phyloP scores from a whole-genome alignment of 2,797 vertebrate species.

The Typhlichthys eigenmanni region DNA sequence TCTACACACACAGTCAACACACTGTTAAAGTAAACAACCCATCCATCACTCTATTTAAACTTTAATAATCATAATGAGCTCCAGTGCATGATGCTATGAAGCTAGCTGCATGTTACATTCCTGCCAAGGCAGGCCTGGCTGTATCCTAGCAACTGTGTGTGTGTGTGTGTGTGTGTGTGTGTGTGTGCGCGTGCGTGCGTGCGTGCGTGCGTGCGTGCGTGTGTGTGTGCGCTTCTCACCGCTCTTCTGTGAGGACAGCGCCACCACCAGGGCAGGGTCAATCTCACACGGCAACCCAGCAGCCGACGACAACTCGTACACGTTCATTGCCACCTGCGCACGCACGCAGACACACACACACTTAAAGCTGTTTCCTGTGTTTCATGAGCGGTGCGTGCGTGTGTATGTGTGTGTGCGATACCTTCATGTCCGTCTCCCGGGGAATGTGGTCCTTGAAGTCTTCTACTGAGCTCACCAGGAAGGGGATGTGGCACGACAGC shows the following conservation, averaged over 20 bases:
- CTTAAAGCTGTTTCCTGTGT: too few species aligned
- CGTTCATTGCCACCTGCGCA: constrained; percentile 96
- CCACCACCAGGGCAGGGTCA: constrained; percentile 95
- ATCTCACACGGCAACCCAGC: constrained; percentile 97
- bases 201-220: too few species aligned
- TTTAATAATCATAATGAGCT: too few species aligned
- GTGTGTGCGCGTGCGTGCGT: neutral
- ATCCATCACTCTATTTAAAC: too few species aligned
- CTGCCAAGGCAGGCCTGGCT: too few species aligned
- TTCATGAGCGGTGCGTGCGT: too few species aligned
- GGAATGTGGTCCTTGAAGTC: constrained; percentile 99
- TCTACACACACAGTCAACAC: constrained; percentile 80
- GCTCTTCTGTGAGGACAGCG: constrained; percentile 95
- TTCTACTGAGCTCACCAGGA: constrained; percentile 98
- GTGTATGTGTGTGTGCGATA: constrained; percentile 44
- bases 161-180: neutral
- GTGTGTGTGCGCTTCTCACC: constrained; percentile 71
- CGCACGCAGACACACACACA: neutral
- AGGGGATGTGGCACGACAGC: constrained; percentile 97
- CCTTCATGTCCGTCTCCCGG: constrained; percentile 99
- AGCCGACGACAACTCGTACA: constrained; percentile 96
- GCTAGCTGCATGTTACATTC: too few species aligned
- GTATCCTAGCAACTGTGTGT: neutral
- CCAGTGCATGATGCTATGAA: too few species aligned
- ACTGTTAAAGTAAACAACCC: neutral